Conservation (phyloP, 2,113 vertebrate genomes). For the Pimephales promelas region DNA sequence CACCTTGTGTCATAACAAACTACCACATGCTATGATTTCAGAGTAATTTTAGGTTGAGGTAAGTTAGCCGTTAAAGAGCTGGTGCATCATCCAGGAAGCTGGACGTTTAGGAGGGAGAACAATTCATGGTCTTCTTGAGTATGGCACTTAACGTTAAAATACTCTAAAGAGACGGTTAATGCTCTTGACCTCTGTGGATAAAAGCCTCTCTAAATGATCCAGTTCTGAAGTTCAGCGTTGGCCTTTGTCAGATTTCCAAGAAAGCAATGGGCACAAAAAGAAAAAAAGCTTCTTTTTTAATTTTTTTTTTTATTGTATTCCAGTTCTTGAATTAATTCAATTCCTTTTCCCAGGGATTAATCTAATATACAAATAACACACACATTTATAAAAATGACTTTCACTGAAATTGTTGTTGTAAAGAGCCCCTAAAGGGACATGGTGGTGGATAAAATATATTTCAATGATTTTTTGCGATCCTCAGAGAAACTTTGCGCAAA, state of each 20-base stretch:
- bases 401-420: constrained; percentile 33
- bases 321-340: constrained; percentile 11
- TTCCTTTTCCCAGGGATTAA: constrained; percentile 42
- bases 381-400: constrained; percentile 48
- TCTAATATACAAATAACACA: constrained; percentile 52
- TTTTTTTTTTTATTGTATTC: constrained; percentile 44
- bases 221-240: background rate
- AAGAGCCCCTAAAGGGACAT: too few relatives aligned
- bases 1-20: constrained; percentile 29
- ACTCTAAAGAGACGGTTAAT: background rate
- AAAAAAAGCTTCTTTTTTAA: constrained; percentile 15
- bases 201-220: background rate
- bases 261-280: background rate
- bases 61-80: constrained; percentile 16
- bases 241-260: constrained; percentile 1
- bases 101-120: background rate
- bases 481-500: too few relatives aligned
- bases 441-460: too few relatives aligned
- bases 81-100: background rate
- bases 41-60: constrained; percentile 25
- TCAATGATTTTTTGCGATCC: too few relatives aligned
- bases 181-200: background rate
- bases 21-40: constrained; percentile 36
- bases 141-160: background rate
- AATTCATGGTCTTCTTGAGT: background rate